Base-by-base conservation (phyloP, 2,888 invertebrate species). In the Halictus ligatus region DNA sequence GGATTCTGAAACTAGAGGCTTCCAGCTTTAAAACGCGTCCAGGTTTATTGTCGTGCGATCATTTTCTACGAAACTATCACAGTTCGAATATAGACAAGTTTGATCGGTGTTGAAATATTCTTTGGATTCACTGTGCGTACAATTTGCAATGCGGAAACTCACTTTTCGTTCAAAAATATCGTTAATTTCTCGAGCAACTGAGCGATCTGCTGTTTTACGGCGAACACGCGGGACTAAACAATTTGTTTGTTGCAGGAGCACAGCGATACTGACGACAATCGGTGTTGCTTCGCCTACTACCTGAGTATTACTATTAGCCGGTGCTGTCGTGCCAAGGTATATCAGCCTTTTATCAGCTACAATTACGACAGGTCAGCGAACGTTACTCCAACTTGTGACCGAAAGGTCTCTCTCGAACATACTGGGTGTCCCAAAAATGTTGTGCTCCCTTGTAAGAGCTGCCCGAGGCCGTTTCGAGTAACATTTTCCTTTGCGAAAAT, bases 311-410 rank as follows among this genome's bases (percentile, higher is more conserved):
- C 84, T 84, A 71, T 67, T 81, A 50, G 25, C 75, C 80, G 81
- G 76, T 60, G n/a, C 43, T 50, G 18, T 18, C 43, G 40, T n/a
- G n/a, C n/a, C 12, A n/a, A 58, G 58, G 58, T 58, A 64, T 84
- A 71, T 83, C 48, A 10, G 74, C 78, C 79, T 77, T 80, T 90
- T 90, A 90, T 90, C 90, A 71, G 46, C 76, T 18, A 40, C 46
- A 64, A 21, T 71, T 64, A 64, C 64, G 18, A 29, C 15, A 29
- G 64, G 29, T 64, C 64, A 64, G 64, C 64, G 18, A 29, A 29
- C 29, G 18, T 64, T 29, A 64, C 25, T 64, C 60, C 1, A 29
- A 29, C 15, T 29, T 64, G 2, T 15, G 7, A 15, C 15, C 2
- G 7, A 60, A 25, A 54, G 13, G 21, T 21, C 46, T 46, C 4